phyloP scores from a whole-genome alignment of 2,797 vertebrate species.

The Phataginus tetradactyla region DNA sequence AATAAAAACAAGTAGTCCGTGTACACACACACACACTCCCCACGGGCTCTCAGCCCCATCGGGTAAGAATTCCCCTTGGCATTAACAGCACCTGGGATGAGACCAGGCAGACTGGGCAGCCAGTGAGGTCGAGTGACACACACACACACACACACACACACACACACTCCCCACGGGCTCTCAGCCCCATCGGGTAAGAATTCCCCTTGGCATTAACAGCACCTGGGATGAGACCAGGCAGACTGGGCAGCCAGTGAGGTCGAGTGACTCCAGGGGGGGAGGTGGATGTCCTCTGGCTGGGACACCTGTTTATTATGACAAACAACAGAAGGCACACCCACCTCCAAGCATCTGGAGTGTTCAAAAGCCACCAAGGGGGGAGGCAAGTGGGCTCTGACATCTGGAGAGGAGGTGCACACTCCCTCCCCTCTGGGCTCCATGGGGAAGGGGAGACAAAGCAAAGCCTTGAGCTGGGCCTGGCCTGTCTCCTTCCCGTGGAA shows the following conservation, averaged over 20 bases:
- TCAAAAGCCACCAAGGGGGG: neutral
- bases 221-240: fast-evolving
- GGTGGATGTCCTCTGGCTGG: neutral
- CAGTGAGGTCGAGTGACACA: neutral
- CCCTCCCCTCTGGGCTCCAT: neutral
- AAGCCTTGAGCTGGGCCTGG: neutral
- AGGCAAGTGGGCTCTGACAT: neutral
- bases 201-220: neutral
- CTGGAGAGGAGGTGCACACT: neutral
- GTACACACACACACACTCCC: fast-evolving
- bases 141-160: neutral
- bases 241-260: neutral
- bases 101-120: neutral
- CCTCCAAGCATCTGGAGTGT: neutral
- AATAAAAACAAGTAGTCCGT: neutral
- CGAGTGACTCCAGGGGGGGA: neutral
- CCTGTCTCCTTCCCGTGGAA: neutral
- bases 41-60: neutral
- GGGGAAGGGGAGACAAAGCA: neutral
- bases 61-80: neutral
- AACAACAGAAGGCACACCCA: neutral
- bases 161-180: fast-evolving
- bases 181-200: neutral
- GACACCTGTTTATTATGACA: neutral
- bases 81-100: neutral